Conservation (phyloP, 2,113 vertebrate species). For the Apodemus speciosus region DNA sequence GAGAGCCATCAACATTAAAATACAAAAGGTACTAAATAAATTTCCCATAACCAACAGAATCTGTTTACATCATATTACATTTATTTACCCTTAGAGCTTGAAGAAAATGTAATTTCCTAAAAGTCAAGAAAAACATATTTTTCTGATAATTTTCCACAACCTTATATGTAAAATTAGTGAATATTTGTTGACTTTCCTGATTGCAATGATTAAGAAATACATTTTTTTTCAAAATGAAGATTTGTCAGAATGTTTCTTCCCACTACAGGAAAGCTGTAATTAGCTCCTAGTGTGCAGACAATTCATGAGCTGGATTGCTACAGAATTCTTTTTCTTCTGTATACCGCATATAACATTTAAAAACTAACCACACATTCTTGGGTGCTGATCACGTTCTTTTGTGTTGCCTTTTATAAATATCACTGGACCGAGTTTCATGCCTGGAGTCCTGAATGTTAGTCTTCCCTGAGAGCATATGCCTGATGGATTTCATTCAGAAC, state of each 20-base stretch:
- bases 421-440: neutral
- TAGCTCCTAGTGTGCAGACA: slow-evolving; percentile 64
- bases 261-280: slow-evolving; percentile 64
- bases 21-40: neutral
- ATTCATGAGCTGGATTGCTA: slow-evolving; percentile 54
- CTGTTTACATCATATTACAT: neutral
- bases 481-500: slow-evolving; percentile 3
- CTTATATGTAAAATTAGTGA: slow-evolving; percentile 38
- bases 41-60: slow-evolving; percentile 4
- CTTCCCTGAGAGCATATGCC: neutral
- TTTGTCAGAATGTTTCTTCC: slow-evolving; percentile 42
- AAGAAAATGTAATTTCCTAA: neutral
- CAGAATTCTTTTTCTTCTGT: slow-evolving; percentile 17
- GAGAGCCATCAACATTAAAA: neutral
- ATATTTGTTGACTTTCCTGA: slow-evolving; percentile 66
- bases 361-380: slow-evolving; percentile 54
- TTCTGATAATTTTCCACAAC: slow-evolving; percentile 38
- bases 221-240: slow-evolving; percentile 52
- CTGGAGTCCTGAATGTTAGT: slow-evolving; percentile 7
- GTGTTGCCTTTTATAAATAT: neutral
- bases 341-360: slow-evolving; percentile 7
- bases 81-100: slow-evolving; percentile 14
- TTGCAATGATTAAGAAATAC: slow-evolving; percentile 50
- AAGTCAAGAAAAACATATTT: slow-evolving; percentile 43
- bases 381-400: slow-evolving; percentile 42